These are phyloP conservation scores for Cryptocephalus moraei DNA, from an alignment of 2,888 invertebrate genomes.

Conservation along the genomic window DNA sequence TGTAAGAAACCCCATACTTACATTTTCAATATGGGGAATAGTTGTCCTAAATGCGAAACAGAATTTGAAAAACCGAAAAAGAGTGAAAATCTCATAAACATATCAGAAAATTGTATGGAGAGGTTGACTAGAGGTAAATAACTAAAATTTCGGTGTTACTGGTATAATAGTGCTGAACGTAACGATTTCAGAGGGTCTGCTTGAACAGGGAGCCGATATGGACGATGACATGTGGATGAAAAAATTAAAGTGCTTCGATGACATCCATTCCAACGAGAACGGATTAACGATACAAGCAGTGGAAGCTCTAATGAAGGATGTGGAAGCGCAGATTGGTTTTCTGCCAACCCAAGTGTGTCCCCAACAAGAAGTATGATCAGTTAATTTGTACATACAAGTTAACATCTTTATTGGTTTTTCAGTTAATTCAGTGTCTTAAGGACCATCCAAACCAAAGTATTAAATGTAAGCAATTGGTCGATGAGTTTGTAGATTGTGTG, in stretches of 20 bases:
- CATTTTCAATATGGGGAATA: neutral
- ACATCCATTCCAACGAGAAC: constrained; percentile 40
- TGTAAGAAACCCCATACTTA: no score
- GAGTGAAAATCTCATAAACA: neutral
- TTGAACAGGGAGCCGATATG: no score
- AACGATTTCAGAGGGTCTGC: no score
- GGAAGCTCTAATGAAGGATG: constrained; percentile 16
- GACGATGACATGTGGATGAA: no score
- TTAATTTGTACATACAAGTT: neutral
- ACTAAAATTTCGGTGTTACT: neutral
- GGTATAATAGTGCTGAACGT: no score
- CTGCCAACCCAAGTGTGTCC: constrained; percentile 14
- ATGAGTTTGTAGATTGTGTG: constrained; percentile 27
- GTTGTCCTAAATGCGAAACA: neutral
- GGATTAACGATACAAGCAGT: constrained; percentile 32
- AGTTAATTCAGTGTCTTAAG: constrained; percentile 4
- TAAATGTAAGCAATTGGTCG: constrained; percentile 22
- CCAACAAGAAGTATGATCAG: constrained; percentile 14
- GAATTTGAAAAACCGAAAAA: neutral
- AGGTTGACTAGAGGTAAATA: neutral
- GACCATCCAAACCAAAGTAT: constrained; percentile 19
- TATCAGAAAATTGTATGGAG: neutral
- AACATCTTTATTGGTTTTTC: neutral
- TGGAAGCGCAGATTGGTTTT: constrained; percentile 15
- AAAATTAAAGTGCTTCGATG: constrained; percentile 37